Percentiles rank a stretch among this genome's conserved stretches.
phyloP scores from a whole-genome alignment of 2,797 vertebrate genomes.

The Synanceia verrucosa region DNA sequence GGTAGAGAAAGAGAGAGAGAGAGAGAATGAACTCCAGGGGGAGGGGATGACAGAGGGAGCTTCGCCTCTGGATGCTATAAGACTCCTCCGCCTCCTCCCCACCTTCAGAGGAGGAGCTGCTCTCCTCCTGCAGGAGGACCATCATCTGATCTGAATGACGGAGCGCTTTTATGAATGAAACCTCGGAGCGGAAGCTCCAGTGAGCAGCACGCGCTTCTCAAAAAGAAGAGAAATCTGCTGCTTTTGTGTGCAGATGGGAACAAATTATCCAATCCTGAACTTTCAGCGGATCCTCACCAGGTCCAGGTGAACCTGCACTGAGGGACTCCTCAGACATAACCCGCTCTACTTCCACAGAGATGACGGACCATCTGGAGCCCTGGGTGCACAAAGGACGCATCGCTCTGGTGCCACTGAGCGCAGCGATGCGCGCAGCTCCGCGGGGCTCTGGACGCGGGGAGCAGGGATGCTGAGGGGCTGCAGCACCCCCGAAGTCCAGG shows the following conservation, averaged over 20 bases:
- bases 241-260: too few relatives aligned
- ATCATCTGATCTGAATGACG: neutral
- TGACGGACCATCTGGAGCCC: neutral
- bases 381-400: neutral
- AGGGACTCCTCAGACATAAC: neutral
- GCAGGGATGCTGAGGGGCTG: neutral
- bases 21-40: too few relatives aligned
- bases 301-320: neutral
- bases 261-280: too few relatives aligned
- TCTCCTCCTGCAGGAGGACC: neutral
- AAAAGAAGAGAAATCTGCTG: too few relatives aligned
- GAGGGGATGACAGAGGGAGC: neutral
- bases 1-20: neutral
- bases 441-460: neutral
- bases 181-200: neutral
- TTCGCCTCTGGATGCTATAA: constrained; percentile 52
- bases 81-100: constrained; percentile 21
- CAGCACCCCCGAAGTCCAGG: fast-evolving
- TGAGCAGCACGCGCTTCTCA: constrained; percentile 1
- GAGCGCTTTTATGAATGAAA: constrained; percentile 41
- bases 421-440: constrained; percentile 5
- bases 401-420: constrained; percentile 21
- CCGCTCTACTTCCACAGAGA: neutral
- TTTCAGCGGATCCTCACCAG: neutral
- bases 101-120: neutral